These are phyloP conservation scores for Schizotus pectinicornis DNA, from an alignment of 2,888 invertebrate genomes.

Conservation along the genomic window DNA sequence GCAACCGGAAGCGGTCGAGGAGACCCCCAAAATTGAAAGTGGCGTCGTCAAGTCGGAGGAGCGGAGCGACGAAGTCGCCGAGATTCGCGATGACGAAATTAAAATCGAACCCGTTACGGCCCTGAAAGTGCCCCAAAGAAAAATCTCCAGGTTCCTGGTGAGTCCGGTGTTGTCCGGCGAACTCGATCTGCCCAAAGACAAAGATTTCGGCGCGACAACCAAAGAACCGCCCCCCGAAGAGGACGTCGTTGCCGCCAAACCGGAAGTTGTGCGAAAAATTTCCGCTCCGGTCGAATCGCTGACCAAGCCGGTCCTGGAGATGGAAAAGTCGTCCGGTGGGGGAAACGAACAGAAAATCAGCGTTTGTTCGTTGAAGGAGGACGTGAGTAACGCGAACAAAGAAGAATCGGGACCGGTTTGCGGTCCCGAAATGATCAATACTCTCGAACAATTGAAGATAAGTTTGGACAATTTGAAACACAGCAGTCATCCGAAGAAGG, in stretches of 20 bases:
- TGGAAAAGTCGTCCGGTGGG: conserved; percentile 40
- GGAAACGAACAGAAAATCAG: conserved; percentile 48
- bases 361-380: conserved; percentile 46
- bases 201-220: conserved; percentile 43
- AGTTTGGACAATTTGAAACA: conserved; percentile 65
- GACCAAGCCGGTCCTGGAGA: conserved; percentile 25
- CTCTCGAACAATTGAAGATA: conserved; percentile 64
- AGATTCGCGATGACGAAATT: conserved; percentile 34
- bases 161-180: conserved; percentile 75
- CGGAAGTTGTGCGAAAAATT: conserved; percentile 42
- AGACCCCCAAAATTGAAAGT: conserved; percentile 4
- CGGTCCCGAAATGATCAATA: conserved; percentile 61
- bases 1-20: conserved; percentile 22
- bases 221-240: conserved; percentile 6
- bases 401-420: conserved; percentile 56
- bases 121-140: conserved; percentile 64
- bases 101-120: conserved; percentile 7
- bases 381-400: conserved; percentile 35
- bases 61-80: conserved; percentile 31
- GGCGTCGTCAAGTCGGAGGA: conserved; percentile 30
- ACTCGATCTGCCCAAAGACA: conserved; percentile 56
- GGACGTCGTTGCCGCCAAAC: conserved; percentile 17
- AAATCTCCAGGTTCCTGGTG: conserved; percentile 82
- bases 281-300: conserved; percentile 46
- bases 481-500: conserved; percentile 58